Percentiles rank a stretch among this genome's conserved stretches.
phyloP scores from a whole-genome alignment of 2,888 invertebrate genomes.

The Villa cingulata region DNA sequence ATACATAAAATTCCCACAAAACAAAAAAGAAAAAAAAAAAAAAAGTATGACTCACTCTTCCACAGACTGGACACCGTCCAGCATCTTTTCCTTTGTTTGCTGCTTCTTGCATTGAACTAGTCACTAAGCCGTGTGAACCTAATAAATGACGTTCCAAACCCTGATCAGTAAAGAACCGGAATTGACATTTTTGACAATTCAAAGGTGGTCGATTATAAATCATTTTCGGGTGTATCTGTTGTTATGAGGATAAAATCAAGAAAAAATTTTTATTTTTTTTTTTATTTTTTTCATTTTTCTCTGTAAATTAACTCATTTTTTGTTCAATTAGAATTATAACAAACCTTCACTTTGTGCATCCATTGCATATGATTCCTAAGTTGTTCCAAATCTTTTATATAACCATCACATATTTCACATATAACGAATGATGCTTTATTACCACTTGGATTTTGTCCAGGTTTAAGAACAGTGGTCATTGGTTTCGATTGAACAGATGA shows the following conservation, averaged over 20 bases:
- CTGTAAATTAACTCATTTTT: too few relatives aligned
- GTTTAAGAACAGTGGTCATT: conserved; percentile 38
- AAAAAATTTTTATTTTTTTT: too few relatives aligned
- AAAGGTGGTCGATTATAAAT: conserved; percentile 87
- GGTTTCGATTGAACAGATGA: conserved; percentile 45
- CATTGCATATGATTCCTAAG: conserved; percentile 93
- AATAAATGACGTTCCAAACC: conserved; percentile 89
- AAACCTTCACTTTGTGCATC: conserved; percentile 84
- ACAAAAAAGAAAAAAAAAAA: too few relatives aligned
- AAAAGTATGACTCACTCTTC: conserved; percentile 63
- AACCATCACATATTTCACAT: conserved; percentile 94
- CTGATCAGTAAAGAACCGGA: conserved; percentile 93
- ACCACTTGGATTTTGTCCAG: conserved; percentile 32
- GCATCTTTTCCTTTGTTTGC: conserved; percentile 91
- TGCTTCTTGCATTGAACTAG: conserved; percentile 90
- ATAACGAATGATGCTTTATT: conserved; percentile 77
- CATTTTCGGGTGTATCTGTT: conserved; percentile 81
- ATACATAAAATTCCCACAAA: too few relatives aligned
- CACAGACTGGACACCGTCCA: conserved; percentile 88
- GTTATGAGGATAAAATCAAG: neutral
- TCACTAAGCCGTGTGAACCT: conserved; percentile 87
- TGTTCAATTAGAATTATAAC: neutral
- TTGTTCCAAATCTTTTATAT: conserved; percentile 89
- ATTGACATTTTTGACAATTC: conserved; percentile 92
- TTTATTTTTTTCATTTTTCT: too few relatives aligned